Evolutionary conservation across 2,113 vertebrate genomes (phyloP).

Genomic region (Apaloderma vittatum): DNA sequence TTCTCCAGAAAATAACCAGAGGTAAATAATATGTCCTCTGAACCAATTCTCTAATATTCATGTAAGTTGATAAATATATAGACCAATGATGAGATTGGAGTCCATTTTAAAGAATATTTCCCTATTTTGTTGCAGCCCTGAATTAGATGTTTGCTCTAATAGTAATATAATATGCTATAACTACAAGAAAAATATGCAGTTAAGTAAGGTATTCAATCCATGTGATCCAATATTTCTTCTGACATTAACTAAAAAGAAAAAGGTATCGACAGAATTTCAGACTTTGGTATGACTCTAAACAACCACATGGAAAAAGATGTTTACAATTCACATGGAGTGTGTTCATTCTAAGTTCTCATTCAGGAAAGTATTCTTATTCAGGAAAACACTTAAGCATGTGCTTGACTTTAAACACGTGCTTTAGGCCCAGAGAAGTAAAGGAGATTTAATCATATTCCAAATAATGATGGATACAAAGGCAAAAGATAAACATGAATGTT

Average conservation of each 20-base stretch:
- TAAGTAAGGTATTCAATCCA: neutral
- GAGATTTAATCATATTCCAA: slow-evolving; percentile 31
- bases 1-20: neutral
- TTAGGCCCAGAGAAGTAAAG: neutral
- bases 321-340: neutral
- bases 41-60: neutral
- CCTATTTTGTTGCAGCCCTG: neutral
- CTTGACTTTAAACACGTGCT: slow-evolving; percentile 48
- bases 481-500: slow-evolving; percentile 11
- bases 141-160: neutral
- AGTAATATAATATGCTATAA: neutral
- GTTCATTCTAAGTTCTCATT: neutral
- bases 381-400: slow-evolving; percentile 15
- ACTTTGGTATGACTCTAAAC: neutral
- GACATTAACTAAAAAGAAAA: neutral
- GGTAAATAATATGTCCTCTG: neutral
- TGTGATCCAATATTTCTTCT: neutral
- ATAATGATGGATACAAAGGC: slow-evolving; percentile 37
- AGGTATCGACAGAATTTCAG: neutral
- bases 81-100: neutral
- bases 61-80: neutral
- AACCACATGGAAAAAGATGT: neutral
- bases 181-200: neutral
- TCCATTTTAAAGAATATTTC: neutral
- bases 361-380: neutral